phyloP scores from a whole-genome alignment of 2,888 invertebrate species.

The Pherbina coryleti region DNA sequence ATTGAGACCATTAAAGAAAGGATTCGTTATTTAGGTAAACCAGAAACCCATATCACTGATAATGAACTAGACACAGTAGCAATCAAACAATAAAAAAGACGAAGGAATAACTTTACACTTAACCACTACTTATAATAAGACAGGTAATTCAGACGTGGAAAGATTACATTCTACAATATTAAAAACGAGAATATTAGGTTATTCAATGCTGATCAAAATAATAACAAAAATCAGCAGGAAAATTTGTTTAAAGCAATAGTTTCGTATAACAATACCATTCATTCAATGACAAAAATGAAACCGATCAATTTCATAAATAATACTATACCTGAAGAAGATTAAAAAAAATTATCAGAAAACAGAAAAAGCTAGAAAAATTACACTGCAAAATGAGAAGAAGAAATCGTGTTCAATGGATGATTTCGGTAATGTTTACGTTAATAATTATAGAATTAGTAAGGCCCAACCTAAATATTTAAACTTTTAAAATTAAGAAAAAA shows the following conservation, averaged over 20 bases:
- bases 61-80: neutral
- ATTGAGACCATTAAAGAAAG: neutral
- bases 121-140: constrained; percentile 6
- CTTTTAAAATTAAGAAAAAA: too few relatives aligned
- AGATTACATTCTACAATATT: constrained; percentile 25
- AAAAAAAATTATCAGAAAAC: neutral
- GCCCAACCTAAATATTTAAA: neutral
- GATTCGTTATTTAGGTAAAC: neutral
- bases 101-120: neutral
- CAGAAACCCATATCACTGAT: neutral
- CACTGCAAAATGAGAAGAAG: neutral
- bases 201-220: neutral
- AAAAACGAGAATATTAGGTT: constrained; percentile 12
- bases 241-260: neutral
- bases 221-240: neutral
- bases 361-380: neutral
- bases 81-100: neutral
- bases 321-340: neutral
- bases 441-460: constrained; percentile 9
- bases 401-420: neutral
- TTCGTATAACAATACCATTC: constrained; percentile 8
- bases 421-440: neutral
- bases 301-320: constrained; percentile 10
- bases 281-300: constrained; percentile 12
- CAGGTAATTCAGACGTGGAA: constrained; percentile 29